Evolutionary conservation across 1,140 invertebrate species (phyloP).

Genomic region (Rhopalosiphum padi): DNA sequence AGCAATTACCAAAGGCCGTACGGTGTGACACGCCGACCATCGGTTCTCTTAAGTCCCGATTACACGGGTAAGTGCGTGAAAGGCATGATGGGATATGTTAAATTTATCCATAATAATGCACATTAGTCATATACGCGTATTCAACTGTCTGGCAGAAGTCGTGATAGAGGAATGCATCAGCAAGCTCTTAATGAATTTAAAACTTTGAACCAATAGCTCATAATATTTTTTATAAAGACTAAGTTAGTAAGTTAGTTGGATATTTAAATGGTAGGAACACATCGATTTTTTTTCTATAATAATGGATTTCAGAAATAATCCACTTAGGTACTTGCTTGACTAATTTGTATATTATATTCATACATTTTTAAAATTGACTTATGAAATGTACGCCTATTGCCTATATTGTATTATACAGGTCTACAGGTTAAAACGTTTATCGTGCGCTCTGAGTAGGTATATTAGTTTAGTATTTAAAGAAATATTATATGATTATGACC

Average conservation of each 20-base stretch:
- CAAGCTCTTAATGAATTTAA: background rate
- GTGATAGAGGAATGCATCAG: background rate
- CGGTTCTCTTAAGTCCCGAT: conserved; percentile 60
- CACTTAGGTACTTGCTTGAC: background rate
- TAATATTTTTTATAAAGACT: background rate
- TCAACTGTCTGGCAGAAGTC: background rate
- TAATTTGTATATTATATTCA: background rate
- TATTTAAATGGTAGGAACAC: background rate
- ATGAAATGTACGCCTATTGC: no score
- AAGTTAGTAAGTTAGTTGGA: background rate
- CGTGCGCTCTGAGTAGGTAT: background rate
- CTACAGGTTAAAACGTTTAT: background rate
- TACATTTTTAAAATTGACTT: background rate
- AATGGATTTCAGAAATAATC: background rate
- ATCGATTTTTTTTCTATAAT: background rate
- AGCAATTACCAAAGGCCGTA: conserved; percentile 47
- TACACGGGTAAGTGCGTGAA: conserved; percentile 60
- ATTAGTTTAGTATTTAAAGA: background rate
- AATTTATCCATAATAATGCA: background rate
- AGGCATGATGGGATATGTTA: background rate
- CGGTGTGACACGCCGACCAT: background rate
- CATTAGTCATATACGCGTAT: background rate
- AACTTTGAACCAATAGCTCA: background rate
- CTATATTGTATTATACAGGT: background rate
- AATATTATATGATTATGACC: background rate